Base-by-base conservation (phyloP, 2,888 invertebrate species). In the Epistrophe grossulariae region DNA sequence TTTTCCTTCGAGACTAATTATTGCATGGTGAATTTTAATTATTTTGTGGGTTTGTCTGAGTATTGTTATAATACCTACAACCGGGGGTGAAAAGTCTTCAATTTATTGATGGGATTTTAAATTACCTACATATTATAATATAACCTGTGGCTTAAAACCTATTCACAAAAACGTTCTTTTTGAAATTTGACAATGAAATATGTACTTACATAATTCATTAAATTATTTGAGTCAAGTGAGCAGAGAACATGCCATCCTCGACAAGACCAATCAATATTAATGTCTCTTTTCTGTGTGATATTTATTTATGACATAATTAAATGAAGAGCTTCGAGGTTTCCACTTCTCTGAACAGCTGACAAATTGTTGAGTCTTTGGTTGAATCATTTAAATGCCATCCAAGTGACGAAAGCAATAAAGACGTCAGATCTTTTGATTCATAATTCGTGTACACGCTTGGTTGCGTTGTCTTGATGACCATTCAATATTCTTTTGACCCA, bases 221-320 rank as follows among this genome's bases (percentile, higher is more conserved):
- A 15, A 15, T 40, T 40, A 40, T 40, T 40, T 40, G 40, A 40
- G 13, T 40, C 40, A 40, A 40, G 40, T 13, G n/a, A 45, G 28
- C 15, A 55, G 28, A 28, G 50, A 50, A 7, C 19, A 19, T 0
- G 19, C 4, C 4, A 19, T 59, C 59, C 35, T 59, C 17, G 17
- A 17, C 17, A 17, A 59, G 35, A 9, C 43, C 55, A 57, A 76
- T 76, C 70, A 55, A 79, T 71, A 57, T 31, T 57, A n/a, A 57
- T 40, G 64, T 48, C 31, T 48, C 19, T 59, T 40, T 40, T 40
- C 13, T 40, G 3, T 13, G 40, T 40, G 40, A 79, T 73, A 62
- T n/a, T n/a, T 79, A 71, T 71, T 79, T 79, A 71, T 79, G 72
- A 24, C 50, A 79, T 73, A 66, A 79, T 79, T 73, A 66, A 66